Evolutionary conservation across 2,113 vertebrate genomes (phyloP).

Genomic region (Syngnathus scovelli): DNA sequence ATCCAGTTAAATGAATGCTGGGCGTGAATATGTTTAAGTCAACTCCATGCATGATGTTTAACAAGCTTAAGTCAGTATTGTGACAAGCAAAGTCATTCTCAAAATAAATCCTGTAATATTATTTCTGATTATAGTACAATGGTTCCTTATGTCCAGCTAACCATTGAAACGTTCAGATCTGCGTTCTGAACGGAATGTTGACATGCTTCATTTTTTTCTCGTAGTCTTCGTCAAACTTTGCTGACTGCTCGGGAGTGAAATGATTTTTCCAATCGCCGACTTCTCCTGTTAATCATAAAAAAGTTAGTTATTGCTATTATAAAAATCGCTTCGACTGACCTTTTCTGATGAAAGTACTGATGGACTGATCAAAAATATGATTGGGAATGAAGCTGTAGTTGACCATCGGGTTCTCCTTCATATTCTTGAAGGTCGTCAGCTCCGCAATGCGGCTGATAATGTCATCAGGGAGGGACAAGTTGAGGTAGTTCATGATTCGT

Average conservation of each 20-base stretch:
- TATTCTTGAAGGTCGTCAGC: constrained; percentile 71
- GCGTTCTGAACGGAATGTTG: constrained; percentile 69
- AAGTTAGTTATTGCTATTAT: not conserved
- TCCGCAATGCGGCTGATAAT: constrained; percentile 63
- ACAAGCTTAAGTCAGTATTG: too few relatives aligned
- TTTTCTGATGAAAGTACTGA: constrained; percentile 78
- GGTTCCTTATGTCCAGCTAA: too few relatives aligned
- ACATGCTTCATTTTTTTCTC: constrained; percentile 73
- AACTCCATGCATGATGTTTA: too few relatives aligned
- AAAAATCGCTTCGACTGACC: constrained; percentile 15
- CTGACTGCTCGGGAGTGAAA: constrained; percentile 79
- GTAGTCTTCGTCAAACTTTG: constrained; percentile 80
- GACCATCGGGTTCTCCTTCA: constrained; percentile 77
- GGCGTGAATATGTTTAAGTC: too few relatives aligned
- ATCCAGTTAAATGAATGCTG: too few relatives aligned
- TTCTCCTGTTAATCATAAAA: constrained; percentile 57
- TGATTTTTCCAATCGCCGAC: constrained; percentile 87
- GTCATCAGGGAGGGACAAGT: constrained; percentile 61
- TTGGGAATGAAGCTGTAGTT: constrained; percentile 69
- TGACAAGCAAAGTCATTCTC: too few relatives aligned
- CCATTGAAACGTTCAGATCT: constrained; percentile 45
- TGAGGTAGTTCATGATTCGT: constrained; percentile 72
- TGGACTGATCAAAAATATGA: constrained; percentile 58
- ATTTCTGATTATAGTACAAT: too few relatives aligned
- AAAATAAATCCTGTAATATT: too few relatives aligned